Conservation (phyloP, 2,113 vertebrate species). For the Callorhinus ursinus region DNA sequence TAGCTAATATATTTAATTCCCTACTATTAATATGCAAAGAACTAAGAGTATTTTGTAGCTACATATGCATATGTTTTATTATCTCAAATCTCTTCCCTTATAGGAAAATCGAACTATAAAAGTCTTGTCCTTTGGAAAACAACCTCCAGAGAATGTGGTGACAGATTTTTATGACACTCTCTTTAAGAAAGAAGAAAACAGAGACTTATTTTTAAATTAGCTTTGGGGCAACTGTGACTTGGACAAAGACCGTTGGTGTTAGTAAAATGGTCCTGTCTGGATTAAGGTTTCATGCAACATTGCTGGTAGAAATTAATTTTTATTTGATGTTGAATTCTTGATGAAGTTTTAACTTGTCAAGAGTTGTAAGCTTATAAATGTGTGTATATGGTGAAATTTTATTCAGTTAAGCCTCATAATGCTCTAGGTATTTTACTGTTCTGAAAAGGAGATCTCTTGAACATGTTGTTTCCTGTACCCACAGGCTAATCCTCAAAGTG, state of each 20-base stretch:
- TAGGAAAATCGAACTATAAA: constrained; percentile 39
- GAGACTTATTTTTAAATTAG: background rate
- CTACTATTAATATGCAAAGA: background rate
- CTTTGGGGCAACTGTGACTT: background rate
- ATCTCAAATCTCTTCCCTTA: background rate
- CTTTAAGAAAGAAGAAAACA: constrained; percentile 35
- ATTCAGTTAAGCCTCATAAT: constrained; percentile 76
- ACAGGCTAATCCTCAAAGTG: constrained; percentile 77
- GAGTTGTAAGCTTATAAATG: constrained; percentile 63
- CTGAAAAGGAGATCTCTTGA: constrained; percentile 70
- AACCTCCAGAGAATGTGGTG: background rate
- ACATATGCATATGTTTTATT: background rate
- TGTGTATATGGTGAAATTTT: constrained; percentile 68
- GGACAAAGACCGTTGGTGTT: background rate
- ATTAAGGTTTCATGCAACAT: background rate
- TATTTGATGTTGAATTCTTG: constrained; percentile 66
- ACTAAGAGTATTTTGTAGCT: background rate
- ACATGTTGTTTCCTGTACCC: constrained; percentile 78
- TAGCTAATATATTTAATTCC: background rate
- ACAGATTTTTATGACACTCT: background rate
- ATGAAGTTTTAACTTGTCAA: constrained; percentile 77
- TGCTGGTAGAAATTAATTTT: constrained; percentile 59
- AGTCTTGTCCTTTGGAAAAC: constrained; percentile 22
- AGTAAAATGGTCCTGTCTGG: background rate
- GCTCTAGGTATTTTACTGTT: constrained; percentile 74